Evolutionary conservation across 2,113 vertebrate species (phyloP), one percentile per base, ranked within the genome.

Genomic region (Chlorodrepanis virens): DNA sequence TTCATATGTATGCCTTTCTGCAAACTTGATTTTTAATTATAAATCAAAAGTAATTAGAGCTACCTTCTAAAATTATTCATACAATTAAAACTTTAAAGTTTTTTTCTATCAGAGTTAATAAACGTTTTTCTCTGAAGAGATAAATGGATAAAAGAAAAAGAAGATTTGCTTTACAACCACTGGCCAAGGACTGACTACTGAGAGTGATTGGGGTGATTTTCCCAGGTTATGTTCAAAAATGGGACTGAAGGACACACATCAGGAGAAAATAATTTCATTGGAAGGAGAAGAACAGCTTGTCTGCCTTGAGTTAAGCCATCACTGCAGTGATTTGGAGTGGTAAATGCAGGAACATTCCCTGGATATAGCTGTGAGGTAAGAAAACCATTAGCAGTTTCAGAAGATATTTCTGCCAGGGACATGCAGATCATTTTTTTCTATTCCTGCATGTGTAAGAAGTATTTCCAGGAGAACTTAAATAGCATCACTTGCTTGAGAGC

Each of bases 341-440:
- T 33, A 87, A 83, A 68, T 69, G 63, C 50, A 85, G 68, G 44
- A 83, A 85, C 2, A 7, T 74, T 92, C 76, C 27, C 5, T 83
- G 81, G 86, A 90, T 83, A 13, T 31, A 28, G 37, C 28, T 80
- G 61, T 72, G 82, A 88, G 93, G 47, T 87, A 93, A 95, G 90
- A 94, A 84, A 81, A 74, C 50, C 50, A 52, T 89, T 80, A 89
- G 40, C 21, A 22, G 42, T 89, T 96, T 89, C 61, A 52, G 64
- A 74, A 83, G 81, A 83, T 64, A 83, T 68, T 91, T 84, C 90
- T 94, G 82, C 84, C 93, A 94, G 53, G 71, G 75, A 93, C n/a
- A 49, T 10, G 19, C 61, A 92, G 88, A 72, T 93, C 31, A 7
- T 42, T 83, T 83, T 50, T 89, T 92, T 77, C 81, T 64, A 84